These are phyloP conservation scores for Cebus imitator DNA, from an alignment of 2,113 vertebrate genomes.

Conservation along the genomic window DNA sequence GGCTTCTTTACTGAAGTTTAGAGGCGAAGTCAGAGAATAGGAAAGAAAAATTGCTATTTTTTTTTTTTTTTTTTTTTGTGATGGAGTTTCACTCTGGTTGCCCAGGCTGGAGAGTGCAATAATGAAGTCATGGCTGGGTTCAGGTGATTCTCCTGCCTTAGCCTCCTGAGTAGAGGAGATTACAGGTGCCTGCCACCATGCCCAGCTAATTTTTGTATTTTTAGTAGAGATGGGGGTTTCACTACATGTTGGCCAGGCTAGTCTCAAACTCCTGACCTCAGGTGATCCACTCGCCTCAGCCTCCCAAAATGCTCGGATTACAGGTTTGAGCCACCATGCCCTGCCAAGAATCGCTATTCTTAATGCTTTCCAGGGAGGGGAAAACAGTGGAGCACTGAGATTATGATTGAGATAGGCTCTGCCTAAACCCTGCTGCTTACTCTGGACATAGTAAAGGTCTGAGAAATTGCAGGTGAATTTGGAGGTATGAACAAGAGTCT, in stretches of 20 bases:
- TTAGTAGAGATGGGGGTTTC: no score
- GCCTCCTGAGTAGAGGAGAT: no score
- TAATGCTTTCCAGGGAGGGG: neutral
- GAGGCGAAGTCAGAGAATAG: neutral
- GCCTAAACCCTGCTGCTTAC: neutral
- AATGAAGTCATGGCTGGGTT: no score
- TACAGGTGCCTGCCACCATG: no score
- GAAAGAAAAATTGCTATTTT: neutral
- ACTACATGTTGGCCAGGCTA: no score
- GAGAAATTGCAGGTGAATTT: neutral
- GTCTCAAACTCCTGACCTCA: neutral
- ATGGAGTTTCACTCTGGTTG: no score
- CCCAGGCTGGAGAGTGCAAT: no score
- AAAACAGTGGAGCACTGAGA: neutral
- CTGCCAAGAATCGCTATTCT: no score
- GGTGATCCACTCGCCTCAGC: neutral
- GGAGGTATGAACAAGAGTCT: neutral
- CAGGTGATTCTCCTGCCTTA: no score
- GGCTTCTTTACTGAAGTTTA: neutral
- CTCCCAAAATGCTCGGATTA: neutral
- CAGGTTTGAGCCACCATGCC: no score
- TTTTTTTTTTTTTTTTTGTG: neutral
- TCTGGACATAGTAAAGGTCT: neutral
- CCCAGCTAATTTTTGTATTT: no score
- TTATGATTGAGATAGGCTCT: neutral